Percentiles rank a stretch among this genome's conserved stretches.
These are phyloP conservation scores for Phenganax subtilis DNA, from an alignment of 92 coral and sea anemone species.

Conservation along the genomic window DNA sequence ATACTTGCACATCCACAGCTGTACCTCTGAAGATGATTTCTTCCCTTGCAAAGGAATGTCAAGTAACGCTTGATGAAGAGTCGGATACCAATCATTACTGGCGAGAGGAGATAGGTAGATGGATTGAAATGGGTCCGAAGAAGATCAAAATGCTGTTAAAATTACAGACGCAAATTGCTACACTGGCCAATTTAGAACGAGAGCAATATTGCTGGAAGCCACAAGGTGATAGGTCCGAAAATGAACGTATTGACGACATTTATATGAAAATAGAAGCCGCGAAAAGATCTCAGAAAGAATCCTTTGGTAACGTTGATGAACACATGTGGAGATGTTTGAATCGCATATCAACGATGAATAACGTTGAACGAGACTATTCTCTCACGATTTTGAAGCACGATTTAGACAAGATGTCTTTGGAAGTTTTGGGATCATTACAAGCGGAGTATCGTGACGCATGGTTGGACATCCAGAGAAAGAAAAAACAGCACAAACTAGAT, in stretches of 20 bases:
- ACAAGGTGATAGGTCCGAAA: slow-evolving; percentile 24
- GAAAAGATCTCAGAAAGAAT: slow-evolving; percentile 12
- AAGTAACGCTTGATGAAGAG: slow-evolving; percentile 7
- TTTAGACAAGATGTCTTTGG: slow-evolving; percentile 25
- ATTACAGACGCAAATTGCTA: slow-evolving; percentile 14
- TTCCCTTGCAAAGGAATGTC: not conserved
- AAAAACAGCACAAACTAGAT: not conserved
- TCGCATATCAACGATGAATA: slow-evolving; percentile 22
- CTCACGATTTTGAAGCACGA: slow-evolving; percentile 23
- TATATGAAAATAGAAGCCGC: slow-evolving; percentile 1
- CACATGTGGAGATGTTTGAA: slow-evolving; percentile 17
- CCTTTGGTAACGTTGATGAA: slow-evolving; percentile 12
- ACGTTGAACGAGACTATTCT: slow-evolving; percentile 8
- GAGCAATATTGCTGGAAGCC: slow-evolving; percentile 20
- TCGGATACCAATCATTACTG: not conserved
- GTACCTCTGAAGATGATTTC: not conserved
- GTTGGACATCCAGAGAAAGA: slow-evolving; percentile 1
- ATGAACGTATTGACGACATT: slow-evolving; percentile 27
- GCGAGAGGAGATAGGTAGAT: not conserved
- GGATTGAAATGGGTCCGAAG: slow-evolving; percentile 19
- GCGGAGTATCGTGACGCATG: slow-evolving; percentile 21
- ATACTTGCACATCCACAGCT: not conserved
- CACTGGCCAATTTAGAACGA: slow-evolving; percentile 19
- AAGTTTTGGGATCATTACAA: slow-evolving; percentile 22
- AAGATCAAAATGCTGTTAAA: slow-evolving; percentile 20